Percentiles rank a stretch among this genome's conserved stretches.
These are phyloP conservation scores for Hermodice carunculata DNA, from an alignment of 2,888 invertebrate species.

Conservation along the genomic window DNA sequence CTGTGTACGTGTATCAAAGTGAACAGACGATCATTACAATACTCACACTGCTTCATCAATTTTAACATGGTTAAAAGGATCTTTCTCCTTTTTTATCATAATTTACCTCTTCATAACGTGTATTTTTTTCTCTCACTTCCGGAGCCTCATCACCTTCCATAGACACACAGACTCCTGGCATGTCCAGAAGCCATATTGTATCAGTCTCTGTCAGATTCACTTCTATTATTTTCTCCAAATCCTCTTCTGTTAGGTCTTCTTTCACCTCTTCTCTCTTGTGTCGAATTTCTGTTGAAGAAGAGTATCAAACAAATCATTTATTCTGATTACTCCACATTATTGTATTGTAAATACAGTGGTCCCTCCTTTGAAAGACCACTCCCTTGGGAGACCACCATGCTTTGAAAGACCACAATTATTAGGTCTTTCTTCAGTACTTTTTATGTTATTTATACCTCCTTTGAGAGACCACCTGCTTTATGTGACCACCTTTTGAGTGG, in stretches of 20 bases:
- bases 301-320: no score
- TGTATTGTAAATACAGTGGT: no score
- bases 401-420: no score
- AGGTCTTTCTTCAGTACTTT: no score
- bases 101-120: slow-evolving; percentile 58
- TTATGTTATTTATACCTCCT: no score
- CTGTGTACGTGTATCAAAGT: background rate
- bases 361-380: no score
- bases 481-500: no score
- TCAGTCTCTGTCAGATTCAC: slow-evolving; percentile 65
- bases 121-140: slow-evolving; percentile 51
- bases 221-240: slow-evolving; percentile 60
- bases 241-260: slow-evolving; percentile 58
- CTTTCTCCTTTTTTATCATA: background rate
- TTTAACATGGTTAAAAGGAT: background rate
- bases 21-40: background rate
- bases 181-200: slow-evolving; percentile 67
- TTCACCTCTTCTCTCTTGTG: slow-evolving; percentile 59
- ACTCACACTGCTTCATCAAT: no score
- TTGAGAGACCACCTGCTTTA: no score
- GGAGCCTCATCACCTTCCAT: slow-evolving; percentile 61
- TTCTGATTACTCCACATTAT: no score
- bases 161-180: slow-evolving; percentile 60
- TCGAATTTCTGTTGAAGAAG: slow-evolving; percentile 57
- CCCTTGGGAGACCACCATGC: no score